phyloP scores from a whole-genome alignment of 2,888 invertebrate genomes.

The Epirrhoe tristata region DNA sequence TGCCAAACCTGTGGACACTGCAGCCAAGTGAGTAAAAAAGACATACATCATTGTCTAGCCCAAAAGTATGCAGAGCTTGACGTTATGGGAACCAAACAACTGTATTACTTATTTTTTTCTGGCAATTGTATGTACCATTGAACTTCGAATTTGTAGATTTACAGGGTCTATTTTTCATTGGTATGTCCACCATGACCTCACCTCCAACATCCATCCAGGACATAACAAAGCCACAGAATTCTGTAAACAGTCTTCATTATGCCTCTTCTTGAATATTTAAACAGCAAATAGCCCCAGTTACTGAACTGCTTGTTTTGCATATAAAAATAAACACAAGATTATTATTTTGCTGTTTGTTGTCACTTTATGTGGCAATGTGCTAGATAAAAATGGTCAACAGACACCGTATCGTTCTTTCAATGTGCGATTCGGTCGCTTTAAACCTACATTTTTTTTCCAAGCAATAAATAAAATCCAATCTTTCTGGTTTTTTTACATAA shows the following conservation, averaged over 20 bases:
- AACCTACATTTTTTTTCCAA: slow-evolving; percentile 61
- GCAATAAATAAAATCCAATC: not conserved
- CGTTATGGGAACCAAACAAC: too few species aligned
- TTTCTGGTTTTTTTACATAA: not conserved
- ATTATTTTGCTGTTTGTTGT: slow-evolving; percentile 54
- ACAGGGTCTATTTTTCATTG: too few species aligned
- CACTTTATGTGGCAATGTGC: slow-evolving; percentile 56
- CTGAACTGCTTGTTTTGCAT: slow-evolving; percentile 47
- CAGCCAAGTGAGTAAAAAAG: slow-evolving; percentile 85
- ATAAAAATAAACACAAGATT: slow-evolving; percentile 53
- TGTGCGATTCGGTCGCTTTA: slow-evolving; percentile 70
- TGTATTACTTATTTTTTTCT: too few species aligned
- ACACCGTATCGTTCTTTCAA: slow-evolving; percentile 59
- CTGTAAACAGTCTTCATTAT: too few species aligned
- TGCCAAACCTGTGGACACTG: slow-evolving; percentile 97
- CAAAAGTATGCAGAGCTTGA: too few species aligned
- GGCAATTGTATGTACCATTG: too few species aligned
- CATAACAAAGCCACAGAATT: too few species aligned
- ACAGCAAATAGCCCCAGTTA: not conserved
- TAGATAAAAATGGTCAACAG: slow-evolving; percentile 64
- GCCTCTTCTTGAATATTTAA: too few species aligned
- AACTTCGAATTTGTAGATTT: too few species aligned
- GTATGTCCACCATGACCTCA: too few species aligned
- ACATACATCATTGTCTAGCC: too few species aligned
- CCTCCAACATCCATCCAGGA: too few species aligned